These are phyloP conservation scores for Odontocerum albicorne DNA, from an alignment of 2,888 invertebrate species.

Conservation along the genomic window DNA sequence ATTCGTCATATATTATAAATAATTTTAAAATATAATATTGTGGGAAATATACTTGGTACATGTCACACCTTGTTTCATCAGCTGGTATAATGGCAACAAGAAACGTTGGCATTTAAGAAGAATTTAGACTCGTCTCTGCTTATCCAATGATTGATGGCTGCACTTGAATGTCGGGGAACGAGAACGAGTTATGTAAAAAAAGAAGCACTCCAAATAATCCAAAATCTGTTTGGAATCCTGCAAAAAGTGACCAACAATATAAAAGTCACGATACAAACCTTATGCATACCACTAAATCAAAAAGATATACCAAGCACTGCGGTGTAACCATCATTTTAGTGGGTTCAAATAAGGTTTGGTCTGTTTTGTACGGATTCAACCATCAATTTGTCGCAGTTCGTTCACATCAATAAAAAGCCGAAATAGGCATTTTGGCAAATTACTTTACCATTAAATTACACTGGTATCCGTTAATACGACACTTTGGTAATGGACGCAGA, in stretches of 20 bases:
- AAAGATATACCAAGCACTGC: no score
- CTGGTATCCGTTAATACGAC: conserved; percentile 3
- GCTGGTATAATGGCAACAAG: background rate
- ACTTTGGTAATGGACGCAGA: conserved; percentile 2
- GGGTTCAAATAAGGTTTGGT: no score
- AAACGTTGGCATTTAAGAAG: conserved; percentile 29
- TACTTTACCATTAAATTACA: conserved; percentile 14
- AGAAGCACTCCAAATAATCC: conserved; percentile 28
- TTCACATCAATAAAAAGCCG: conserved; percentile 28
- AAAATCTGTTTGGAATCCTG: background rate
- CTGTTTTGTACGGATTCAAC: background rate
- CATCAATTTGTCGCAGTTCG: conserved; percentile 26
- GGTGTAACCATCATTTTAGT: no score
- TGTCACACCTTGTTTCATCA: conserved; percentile 15
- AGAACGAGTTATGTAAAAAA: conserved; percentile 35
- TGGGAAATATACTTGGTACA: conserved; percentile 15
- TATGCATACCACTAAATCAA: no score
- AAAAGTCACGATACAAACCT: no score
- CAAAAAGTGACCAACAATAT: background rate
- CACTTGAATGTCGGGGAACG: conserved; percentile 30
- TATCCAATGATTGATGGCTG: conserved; percentile 33
- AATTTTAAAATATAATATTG: no score
- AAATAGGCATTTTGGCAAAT: conserved; percentile 26
- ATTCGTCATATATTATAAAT: no score
- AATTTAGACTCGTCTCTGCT: conserved; percentile 23